Conservation (phyloP, 2,888 invertebrate genomes). For the Drosophila merina region DNA sequence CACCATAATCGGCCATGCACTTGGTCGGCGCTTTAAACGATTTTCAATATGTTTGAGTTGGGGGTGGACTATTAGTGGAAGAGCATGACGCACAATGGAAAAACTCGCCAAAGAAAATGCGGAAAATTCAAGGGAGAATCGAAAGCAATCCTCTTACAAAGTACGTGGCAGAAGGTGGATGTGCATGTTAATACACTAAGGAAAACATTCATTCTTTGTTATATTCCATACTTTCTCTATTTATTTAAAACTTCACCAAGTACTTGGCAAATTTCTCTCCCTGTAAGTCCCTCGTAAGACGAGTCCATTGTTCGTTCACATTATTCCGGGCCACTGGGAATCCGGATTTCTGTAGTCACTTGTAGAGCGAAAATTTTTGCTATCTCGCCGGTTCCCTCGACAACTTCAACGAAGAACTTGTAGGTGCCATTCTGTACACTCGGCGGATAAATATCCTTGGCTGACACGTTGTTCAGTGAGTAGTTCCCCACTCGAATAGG, state of each 20-base stretch:
- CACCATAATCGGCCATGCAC: constrained; percentile 80
- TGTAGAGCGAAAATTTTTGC: constrained; percentile 68
- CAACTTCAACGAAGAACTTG: constrained; percentile 59
- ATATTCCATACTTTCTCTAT: neutral
- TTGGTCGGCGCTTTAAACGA: constrained; percentile 68
- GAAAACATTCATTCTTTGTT: neutral
- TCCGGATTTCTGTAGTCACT: constrained; percentile 48
- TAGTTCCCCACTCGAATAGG: constrained; percentile 59
- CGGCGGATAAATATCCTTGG: constrained; percentile 40
- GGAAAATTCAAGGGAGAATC: constrained; percentile 17
- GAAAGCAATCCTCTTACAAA: constrained; percentile 68
- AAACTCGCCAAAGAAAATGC: constrained; percentile 26
- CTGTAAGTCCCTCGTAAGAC: constrained; percentile 56
- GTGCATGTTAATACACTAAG: neutral
- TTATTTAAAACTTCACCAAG: neutral
- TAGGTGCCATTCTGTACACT: constrained; percentile 49
- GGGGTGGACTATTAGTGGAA: constrained; percentile 29
- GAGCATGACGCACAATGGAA: constrained; percentile 70
- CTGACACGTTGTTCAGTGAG: constrained; percentile 36
- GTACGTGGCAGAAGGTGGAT: constrained; percentile 15
- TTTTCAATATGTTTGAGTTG: constrained; percentile 68
- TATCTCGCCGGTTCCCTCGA: constrained; percentile 54
- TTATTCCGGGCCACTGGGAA: constrained; percentile 25
- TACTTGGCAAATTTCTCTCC: constrained; percentile 37
- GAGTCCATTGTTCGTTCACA: constrained; percentile 50